Evolutionary conservation across 2,888 invertebrate species (phyloP).

Genomic region (Drosophila mimica): DNA sequence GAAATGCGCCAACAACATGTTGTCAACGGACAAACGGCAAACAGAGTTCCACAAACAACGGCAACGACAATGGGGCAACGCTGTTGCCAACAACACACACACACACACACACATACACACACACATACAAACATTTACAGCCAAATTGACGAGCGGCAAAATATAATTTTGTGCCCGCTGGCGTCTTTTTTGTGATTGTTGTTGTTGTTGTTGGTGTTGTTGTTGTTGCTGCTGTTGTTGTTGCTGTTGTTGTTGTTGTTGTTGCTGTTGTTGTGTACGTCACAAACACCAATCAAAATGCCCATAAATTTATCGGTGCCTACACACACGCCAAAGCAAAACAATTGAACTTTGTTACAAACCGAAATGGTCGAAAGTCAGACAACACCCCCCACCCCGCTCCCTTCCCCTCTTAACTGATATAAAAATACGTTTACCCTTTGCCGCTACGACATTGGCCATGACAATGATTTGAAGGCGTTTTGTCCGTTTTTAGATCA

Average conservation of each 20-base stretch:
- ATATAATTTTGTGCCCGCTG: constrained; percentile 62
- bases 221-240: constrained; percentile 14
- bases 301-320: constrained; percentile 67
- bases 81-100: constrained; percentile 18
- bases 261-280: constrained; percentile 26
- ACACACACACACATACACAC: constrained; percentile 9
- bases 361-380: constrained; percentile 32
- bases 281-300: constrained; percentile 73
- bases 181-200: constrained; percentile 25
- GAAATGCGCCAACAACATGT: constrained; percentile 82
- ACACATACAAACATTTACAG: constrained; percentile 11
- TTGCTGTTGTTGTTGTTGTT: background rate
- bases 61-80: constrained; percentile 37
- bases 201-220: background rate
- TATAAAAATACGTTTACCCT: constrained; percentile 2
- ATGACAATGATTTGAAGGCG: constrained; percentile 9
- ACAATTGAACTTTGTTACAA: constrained; percentile 59
- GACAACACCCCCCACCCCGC: background rate
- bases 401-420: background rate
- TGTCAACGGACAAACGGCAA: constrained; percentile 66
- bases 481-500: constrained; percentile 9
- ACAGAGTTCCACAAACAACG: constrained; percentile 13
- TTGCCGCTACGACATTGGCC: background rate
- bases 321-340: constrained; percentile 54
- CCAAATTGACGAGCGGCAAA: constrained; percentile 61